Conservation (phyloP, 2,113 vertebrate genomes). For the Sinosuthora webbiana region DNA sequence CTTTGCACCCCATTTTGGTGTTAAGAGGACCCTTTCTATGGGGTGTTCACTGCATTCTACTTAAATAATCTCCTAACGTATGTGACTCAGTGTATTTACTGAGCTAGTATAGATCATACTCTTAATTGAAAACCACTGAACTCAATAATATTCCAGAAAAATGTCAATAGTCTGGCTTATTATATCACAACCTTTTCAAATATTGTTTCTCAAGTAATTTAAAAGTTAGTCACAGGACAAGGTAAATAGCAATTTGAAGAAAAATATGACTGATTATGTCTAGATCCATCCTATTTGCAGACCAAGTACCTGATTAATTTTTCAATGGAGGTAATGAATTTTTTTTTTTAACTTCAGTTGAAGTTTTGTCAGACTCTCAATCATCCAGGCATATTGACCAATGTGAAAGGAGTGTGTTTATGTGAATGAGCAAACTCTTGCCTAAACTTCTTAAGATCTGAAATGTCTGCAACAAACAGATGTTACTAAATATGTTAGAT, state of each 20-base stretch:
- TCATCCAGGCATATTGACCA: neutral
- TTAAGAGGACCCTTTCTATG: neutral
- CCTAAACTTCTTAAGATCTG: neutral
- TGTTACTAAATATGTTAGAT: neutral
- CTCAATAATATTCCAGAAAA: neutral
- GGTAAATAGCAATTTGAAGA: conserved; percentile 19
- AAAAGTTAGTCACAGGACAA: neutral
- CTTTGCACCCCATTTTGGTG: neutral
- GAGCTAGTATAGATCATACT: neutral
- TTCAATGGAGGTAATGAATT: neutral
- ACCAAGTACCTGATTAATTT: neutral
- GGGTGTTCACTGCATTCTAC: neutral
- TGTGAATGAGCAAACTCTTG: neutral
- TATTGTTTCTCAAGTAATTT: conserved; percentile 14
- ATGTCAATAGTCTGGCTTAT: neutral
- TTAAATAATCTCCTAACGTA: neutral
- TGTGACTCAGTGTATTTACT: neutral
- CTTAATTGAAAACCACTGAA: neutral
- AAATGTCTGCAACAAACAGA: neutral
- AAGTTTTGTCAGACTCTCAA: neutral
- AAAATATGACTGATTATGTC: neutral
- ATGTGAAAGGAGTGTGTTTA: neutral
- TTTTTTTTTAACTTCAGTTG: conserved; percentile 26
- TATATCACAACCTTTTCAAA: conserved; percentile 7
- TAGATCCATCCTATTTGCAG: conserved; percentile 4